These are phyloP conservation scores for Hypsibius dujardini DNA, from an alignment of 1,140 invertebrate genomes.

Conservation along the genomic window DNA sequence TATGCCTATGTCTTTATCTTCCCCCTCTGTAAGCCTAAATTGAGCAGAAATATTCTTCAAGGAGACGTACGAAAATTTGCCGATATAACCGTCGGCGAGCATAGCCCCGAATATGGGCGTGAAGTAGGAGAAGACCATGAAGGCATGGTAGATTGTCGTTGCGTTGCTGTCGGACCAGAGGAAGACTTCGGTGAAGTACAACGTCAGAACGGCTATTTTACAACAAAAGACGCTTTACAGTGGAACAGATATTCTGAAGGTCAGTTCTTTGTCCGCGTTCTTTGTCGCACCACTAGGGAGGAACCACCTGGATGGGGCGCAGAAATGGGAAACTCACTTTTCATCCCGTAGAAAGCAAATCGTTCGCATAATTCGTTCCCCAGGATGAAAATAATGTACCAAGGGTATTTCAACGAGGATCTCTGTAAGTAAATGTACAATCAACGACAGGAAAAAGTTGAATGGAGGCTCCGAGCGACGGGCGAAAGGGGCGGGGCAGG, in stretches of 20 bases:
- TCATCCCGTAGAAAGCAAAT: constrained; percentile 19
- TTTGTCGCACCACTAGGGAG: too few species aligned
- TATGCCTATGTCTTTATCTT: too few species aligned
- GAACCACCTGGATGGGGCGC: too few species aligned
- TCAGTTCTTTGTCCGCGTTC: neutral
- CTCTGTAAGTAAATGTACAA: neutral
- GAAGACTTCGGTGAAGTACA: constrained; percentile 56
- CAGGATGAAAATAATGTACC: constrained; percentile 78
- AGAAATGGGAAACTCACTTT: neutral
- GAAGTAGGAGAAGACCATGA: constrained; percentile 65
- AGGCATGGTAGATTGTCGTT: constrained; percentile 63
- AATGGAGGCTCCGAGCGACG: too few species aligned
- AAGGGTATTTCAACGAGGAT: constrained; percentile 48
- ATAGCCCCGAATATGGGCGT: constrained; percentile 69
- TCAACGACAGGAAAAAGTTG: neutral
- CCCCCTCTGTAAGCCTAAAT: too few species aligned
- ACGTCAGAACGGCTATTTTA: constrained; percentile 58
- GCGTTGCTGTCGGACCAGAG: constrained; percentile 44
- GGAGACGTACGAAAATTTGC: constrained; percentile 50
- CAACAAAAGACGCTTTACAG: constrained; percentile 23
- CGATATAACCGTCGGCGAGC: constrained; percentile 64
- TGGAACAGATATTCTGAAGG: neutral
- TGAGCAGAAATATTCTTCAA: too few species aligned
- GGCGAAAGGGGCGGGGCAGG: too few species aligned
- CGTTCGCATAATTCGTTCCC: constrained; percentile 90